These are phyloP conservation scores for Drosophila quadrilineata DNA, from an alignment of 1,140 invertebrate genomes.

Conservation along the genomic window DNA sequence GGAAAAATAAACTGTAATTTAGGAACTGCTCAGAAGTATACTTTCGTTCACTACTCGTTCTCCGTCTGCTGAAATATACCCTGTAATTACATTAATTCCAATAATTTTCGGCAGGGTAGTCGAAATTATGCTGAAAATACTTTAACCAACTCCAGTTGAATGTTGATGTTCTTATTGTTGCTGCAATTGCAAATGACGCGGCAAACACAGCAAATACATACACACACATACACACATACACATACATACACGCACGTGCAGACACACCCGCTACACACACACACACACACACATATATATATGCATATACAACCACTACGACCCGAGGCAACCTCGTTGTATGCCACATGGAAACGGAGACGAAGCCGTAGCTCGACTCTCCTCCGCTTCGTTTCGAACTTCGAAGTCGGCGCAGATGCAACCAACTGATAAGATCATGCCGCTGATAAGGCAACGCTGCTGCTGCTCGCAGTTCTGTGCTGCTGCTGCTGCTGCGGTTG, in stretches of 20 bases:
- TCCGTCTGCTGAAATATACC: too few species aligned
- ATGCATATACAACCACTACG: slow-evolving; percentile 2
- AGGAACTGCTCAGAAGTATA: too few species aligned
- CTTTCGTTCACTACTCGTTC: too few species aligned
- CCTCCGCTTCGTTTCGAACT: slow-evolving; percentile 3
- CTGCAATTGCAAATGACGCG: slow-evolving; percentile 62
- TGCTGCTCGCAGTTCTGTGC: too few species aligned
- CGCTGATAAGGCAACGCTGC: slow-evolving; percentile 70
- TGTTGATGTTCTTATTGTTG: slow-evolving; percentile 14
- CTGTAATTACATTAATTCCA: too few species aligned
- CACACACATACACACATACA: not conserved
- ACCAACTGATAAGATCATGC: slow-evolving; percentile 70
- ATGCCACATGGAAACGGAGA: slow-evolving; percentile 4
- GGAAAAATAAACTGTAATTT: too few species aligned
- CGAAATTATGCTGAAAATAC: slow-evolving; percentile 34
- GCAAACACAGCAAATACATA: slow-evolving; percentile 26
- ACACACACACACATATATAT: not conserved
- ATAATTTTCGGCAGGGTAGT: not conserved
- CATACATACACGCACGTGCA: not conserved
- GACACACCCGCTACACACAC: slow-evolving; percentile 9
- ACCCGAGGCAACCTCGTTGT: slow-evolving; percentile 40
- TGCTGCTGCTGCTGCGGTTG: too few species aligned
- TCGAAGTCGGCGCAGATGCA: slow-evolving; percentile 38
- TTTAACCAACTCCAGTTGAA: slow-evolving; percentile 15
- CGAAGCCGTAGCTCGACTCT: slow-evolving; percentile 2